These are phyloP conservation scores for Stenotaenia linearis DNA, from an alignment of 2,888 invertebrate genomes.

Conservation along the genomic window DNA sequence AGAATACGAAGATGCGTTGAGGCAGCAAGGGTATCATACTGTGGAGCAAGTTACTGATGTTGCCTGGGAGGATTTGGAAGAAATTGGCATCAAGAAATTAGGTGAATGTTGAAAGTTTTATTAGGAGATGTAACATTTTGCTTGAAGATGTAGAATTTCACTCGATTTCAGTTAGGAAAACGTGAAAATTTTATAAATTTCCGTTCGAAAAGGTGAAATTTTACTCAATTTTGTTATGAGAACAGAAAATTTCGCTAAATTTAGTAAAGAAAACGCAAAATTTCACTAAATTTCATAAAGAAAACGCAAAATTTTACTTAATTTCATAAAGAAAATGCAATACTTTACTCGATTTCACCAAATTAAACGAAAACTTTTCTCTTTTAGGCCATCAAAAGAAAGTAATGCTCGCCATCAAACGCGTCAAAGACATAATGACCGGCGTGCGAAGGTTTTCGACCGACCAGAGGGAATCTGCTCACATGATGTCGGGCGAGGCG, in stretches of 20 bases:
- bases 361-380: constrained; percentile 15
- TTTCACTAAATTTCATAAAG: no score
- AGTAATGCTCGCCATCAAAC: constrained; percentile 90
- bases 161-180: no score
- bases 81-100: constrained; percentile 62
- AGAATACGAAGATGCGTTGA: constrained; percentile 83
- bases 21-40: constrained; percentile 87
- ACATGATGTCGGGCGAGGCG: constrained; percentile 26
- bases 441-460: constrained; percentile 50
- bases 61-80: constrained; percentile 98
- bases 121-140: constrained; percentile 2
- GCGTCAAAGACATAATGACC: constrained; percentile 86
- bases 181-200: no score
- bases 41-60: constrained; percentile 91
- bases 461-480: neutral
- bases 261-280: no score
- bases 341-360: no score
- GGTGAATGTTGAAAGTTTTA: constrained; percentile 42
- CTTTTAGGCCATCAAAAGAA: constrained; percentile 95
- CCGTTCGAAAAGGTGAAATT: no score
- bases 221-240: no score
- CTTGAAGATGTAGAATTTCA: no score
- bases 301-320: no score
- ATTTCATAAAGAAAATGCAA: no score
- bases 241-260: no score